Evolutionary conservation across 2,113 vertebrate species (phyloP).

Genomic region (Coptodon bakossiorum): DNA sequence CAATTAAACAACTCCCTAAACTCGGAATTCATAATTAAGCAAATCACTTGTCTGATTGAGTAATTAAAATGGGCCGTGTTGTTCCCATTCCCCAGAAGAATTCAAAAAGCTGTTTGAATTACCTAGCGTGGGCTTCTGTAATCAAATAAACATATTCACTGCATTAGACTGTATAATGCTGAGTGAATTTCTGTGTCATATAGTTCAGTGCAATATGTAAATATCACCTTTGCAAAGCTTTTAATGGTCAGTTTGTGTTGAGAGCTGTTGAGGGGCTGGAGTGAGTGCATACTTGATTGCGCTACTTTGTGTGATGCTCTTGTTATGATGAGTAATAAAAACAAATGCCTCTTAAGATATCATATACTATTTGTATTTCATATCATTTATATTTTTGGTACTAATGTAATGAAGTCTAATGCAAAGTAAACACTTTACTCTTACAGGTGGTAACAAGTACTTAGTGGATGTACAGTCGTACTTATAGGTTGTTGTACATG

Average conservation of each 20-base stretch:
- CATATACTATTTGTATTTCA: neutral
- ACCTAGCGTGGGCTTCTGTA: neutral
- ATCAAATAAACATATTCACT: constrained; percentile 22
- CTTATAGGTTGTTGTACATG: neutral
- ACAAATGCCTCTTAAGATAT: neutral
- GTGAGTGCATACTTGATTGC: neutral
- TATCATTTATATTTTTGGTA: neutral
- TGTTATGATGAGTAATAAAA: neutral
- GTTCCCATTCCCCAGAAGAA: constrained; percentile 20
- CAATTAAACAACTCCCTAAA: constrained; percentile 35
- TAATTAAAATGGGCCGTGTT: constrained; percentile 37
- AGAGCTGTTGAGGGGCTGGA: neutral
- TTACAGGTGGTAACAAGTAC: neutral
- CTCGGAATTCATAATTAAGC: constrained; percentile 34
- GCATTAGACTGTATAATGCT: neutral
- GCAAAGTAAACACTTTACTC: neutral
- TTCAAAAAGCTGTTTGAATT: constrained; percentile 25
- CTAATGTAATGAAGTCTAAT: neutral
- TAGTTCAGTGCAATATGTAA: neutral
- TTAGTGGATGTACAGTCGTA: neutral
- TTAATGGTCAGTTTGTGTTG: neutral
- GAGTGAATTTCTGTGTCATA: neutral
- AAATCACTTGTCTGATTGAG: constrained; percentile 42
- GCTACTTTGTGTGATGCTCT: neutral
- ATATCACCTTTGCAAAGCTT: neutral